These are phyloP conservation scores for Drosophila nikananu DNA, from an alignment of 1,140 invertebrate species.

Conservation along the genomic window DNA sequence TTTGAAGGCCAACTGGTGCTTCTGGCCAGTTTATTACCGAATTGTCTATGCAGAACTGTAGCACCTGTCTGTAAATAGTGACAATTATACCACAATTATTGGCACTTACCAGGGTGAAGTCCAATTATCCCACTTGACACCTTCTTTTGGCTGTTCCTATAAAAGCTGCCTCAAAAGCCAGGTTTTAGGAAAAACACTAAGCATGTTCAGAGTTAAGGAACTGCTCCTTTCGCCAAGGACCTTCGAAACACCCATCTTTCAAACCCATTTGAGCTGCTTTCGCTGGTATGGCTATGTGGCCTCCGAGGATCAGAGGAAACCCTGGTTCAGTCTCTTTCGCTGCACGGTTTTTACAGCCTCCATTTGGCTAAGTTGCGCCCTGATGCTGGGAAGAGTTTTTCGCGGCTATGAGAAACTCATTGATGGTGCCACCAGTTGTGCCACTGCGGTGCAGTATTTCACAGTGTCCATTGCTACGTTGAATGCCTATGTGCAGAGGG, in stretches of 20 bases:
- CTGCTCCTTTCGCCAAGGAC: conserved; percentile 43
- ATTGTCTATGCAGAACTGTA: conserved; percentile 45
- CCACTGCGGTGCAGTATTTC: conserved; percentile 68
- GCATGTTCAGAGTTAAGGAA: conserved; percentile 60
- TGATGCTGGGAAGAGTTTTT: conserved; percentile 53
- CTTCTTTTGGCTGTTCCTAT: conserved; percentile 18
- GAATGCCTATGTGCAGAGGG: conserved; percentile 66
- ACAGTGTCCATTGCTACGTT: conserved; percentile 63
- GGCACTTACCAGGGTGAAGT: conserved; percentile 46
- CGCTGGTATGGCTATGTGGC: conserved; percentile 69
- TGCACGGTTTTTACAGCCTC: conserved; percentile 71
- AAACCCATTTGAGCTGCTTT: conserved; percentile 56
- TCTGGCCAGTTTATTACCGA: conserved; percentile 4
- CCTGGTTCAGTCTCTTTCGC: conserved; percentile 48
- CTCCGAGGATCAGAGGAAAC: conserved; percentile 37
- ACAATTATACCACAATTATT: conserved; percentile 67
- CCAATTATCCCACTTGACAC: conserved; percentile 49
- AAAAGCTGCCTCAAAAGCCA: conserved; percentile 20
- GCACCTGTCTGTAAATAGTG: conserved; percentile 54
- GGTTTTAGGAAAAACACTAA: background rate
- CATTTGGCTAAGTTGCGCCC: conserved; percentile 62
- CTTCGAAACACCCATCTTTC: conserved; percentile 55
- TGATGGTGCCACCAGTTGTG: conserved; percentile 71
- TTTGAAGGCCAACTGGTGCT: conserved; percentile 41
- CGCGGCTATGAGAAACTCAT: conserved; percentile 61